Evolutionary conservation across 2,797 vertebrate species (phyloP).

Genomic region (Apodemus agrarius): DNA sequence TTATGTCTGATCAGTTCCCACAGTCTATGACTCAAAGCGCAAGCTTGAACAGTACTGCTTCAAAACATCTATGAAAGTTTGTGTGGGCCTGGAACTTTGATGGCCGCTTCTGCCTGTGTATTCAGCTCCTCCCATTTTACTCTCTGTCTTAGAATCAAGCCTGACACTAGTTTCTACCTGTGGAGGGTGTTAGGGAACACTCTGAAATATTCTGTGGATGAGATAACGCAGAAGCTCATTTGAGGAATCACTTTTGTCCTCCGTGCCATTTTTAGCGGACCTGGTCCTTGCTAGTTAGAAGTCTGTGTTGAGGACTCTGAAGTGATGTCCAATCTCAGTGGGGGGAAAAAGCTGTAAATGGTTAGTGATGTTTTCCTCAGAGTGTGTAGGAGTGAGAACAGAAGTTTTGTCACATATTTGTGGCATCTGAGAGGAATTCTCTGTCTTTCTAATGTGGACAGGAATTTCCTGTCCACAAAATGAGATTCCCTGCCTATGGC

Average conservation of each 20-base stretch:
- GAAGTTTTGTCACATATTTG: slow-evolving; percentile 30
- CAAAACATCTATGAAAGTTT: background rate
- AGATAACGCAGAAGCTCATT: background rate
- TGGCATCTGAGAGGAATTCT: slow-evolving; percentile 59
- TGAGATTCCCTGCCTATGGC: slow-evolving; percentile 24
- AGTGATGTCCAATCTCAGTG: background rate
- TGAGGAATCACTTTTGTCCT: background rate
- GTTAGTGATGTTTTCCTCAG: slow-evolving; percentile 50
- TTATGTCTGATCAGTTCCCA: background rate
- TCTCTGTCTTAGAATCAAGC: slow-evolving; percentile 41
- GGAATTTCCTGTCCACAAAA: slow-evolving; percentile 31
- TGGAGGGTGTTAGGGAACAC: background rate
- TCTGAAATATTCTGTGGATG: background rate
- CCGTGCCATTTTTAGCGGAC: background rate
- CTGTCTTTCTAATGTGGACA: slow-evolving; percentile 30
- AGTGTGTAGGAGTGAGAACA: slow-evolving; percentile 47
- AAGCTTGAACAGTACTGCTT: background rate
- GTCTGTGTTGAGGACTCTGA: background rate
- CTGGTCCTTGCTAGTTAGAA: background rate
- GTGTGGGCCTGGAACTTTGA: background rate
- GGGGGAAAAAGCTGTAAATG: slow-evolving; percentile 25
- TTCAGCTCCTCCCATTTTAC: background rate
- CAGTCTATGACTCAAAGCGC: background rate
- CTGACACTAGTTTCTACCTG: background rate
- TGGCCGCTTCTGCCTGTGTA: slow-evolving; percentile 4